These are phyloP conservation scores for Lytechinus pictus DNA, from an alignment of 35 echinoderm and acorn worm species.

Conservation along the genomic window DNA sequence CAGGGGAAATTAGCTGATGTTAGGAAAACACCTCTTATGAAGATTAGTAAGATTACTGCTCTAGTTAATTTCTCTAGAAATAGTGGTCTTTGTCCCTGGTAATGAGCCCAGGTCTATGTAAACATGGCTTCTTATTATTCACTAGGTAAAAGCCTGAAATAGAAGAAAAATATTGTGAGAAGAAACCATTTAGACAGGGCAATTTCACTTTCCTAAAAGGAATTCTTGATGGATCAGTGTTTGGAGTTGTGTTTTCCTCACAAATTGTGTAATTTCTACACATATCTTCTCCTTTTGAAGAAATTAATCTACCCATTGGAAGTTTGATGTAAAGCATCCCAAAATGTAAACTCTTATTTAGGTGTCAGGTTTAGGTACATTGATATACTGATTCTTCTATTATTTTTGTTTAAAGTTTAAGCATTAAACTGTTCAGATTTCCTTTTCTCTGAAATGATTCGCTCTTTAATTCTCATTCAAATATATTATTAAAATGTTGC, in stretches of 20 bases:
- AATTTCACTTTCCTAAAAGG: not conserved
- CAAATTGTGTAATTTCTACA: not conserved
- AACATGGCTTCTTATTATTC: not conserved
- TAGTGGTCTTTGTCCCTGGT: not conserved
- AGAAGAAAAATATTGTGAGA: not conserved
- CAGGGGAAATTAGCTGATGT: not conserved
- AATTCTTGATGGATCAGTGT: not conserved
- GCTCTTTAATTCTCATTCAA: too few species aligned
- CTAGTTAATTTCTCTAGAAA: not conserved
- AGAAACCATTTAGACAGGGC: not conserved
- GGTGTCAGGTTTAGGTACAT: not conserved
- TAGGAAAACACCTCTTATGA: conserved; percentile 11
- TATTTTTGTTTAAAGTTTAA: too few species aligned
- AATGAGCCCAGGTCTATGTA: conserved; percentile 1
- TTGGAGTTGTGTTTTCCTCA: not conserved
- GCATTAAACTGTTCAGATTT: too few species aligned
- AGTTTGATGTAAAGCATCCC: not conserved
- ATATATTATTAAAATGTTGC: too few species aligned
- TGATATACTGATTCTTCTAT: not conserved
- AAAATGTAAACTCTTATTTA: not conserved
- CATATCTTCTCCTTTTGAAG: not conserved
- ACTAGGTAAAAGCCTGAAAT: not conserved
- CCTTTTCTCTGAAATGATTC: too few species aligned
- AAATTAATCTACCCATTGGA: not conserved
- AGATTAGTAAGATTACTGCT: not conserved